Base-by-base conservation (phyloP, 2,888 invertebrate species). In the Eristalis intricaria region DNA sequence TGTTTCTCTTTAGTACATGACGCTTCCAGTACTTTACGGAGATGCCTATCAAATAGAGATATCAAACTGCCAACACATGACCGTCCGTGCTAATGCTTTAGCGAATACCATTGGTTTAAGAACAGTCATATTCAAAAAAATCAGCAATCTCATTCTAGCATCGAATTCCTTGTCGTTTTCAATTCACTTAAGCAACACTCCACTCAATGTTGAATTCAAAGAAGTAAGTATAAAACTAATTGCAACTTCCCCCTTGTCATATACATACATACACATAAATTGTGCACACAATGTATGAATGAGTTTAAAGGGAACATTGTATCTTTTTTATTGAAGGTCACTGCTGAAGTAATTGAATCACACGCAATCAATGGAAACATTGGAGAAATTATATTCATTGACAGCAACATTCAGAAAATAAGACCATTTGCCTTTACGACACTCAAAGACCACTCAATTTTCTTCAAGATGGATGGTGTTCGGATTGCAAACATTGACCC, bases 361-460 rank as follows among this genome's bases (percentile, higher is more conserved):
- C 94, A 95, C 89, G 95, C 96, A 40, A 95, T 97, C 90, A 95
- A 95, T 90, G 97, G 97, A 4, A 95, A 95, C 87, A 94, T 97
- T 84, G 95, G 95, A 90, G 95, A 95, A 89, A 95, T 97, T 88
- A 92, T 93, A 76, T 95, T 97, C 84, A 94, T 94, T 77, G 94
- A 95, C 89, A 95, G 95, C 69, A 94, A 92, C 81, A 94, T 97
- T 77, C 94, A 94, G 29, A 93, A 93, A 76, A 93, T 97, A 80
- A 94, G 94, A 89, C 95, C 97, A 0, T 97, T 96, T 91, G 96
- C 96, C 0, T 96, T 97, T 91, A 96, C 96, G 83, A 96, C 96
- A 91, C 94, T 97, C 61, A 94, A 94, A 65, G 95, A 95, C 89
- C 95, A 91, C 88, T 92, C 95, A 69, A 95, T 95, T 89, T 94